phyloP scores from a whole-genome alignment of 2,113 vertebrate species.

The Harpagus bidentatus region DNA sequence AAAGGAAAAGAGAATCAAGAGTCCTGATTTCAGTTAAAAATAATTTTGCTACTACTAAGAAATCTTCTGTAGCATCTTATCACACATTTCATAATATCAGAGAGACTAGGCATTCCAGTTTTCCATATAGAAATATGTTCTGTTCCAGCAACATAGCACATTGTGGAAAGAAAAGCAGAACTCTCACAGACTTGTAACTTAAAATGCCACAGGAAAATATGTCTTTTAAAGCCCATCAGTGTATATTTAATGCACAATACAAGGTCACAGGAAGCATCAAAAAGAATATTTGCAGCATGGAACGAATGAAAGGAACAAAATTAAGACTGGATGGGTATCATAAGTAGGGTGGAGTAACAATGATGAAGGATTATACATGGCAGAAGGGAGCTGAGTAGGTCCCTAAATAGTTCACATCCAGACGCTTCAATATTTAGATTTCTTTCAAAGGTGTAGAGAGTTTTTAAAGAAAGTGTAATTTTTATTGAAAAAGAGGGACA shows the following conservation, averaged over 20 bases:
- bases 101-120: not conserved
- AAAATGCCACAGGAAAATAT: not conserved
- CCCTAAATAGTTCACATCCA: not conserved
- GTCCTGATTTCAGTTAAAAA: not conserved
- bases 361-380: not conserved
- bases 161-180: not conserved
- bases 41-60: not conserved
- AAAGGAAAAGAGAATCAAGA: not conserved
- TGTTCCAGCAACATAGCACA: not conserved
- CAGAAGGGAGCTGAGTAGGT: not conserved
- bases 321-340: not conserved
- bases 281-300: not conserved
- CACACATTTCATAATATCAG: not conserved
- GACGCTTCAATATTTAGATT: not conserved
- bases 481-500: not conserved
- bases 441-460: not conserved
- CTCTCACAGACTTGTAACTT: not conserved
- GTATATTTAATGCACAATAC: not conserved
- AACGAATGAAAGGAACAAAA: not conserved
- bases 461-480: not conserved
- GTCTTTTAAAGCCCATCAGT: not conserved
- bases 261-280: not conserved
- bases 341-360: not conserved
- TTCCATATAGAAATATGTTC: not conserved
- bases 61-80: not conserved